Conservation (phyloP, 2,888 invertebrate genomes). For the Eurytoma adleriae region DNA sequence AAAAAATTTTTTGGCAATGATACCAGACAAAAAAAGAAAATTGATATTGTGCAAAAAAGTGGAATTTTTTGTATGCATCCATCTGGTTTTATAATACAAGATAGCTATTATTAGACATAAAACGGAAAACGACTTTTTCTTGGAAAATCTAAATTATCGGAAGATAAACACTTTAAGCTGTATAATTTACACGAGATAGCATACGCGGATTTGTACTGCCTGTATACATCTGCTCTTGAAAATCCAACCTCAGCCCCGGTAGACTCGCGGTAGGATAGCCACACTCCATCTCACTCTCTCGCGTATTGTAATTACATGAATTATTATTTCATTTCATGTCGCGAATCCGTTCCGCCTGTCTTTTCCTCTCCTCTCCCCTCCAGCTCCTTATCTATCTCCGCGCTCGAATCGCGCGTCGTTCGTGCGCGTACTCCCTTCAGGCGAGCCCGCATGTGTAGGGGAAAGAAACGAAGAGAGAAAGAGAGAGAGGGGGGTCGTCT, state of each 20-base stretch:
- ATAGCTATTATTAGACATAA: no score
- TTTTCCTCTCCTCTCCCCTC: slow-evolving; percentile 47
- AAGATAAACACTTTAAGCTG: no score
- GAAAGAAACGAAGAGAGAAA: not conserved
- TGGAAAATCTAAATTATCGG: no score
- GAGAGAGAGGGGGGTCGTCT: not conserved
- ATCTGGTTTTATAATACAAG: no score
- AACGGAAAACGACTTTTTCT: no score
- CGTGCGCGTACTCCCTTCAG: not conserved
- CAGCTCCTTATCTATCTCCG: slow-evolving; percentile 8
- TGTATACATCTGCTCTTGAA: no score
- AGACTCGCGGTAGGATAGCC: slow-evolving; percentile 47
- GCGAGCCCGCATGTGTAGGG: not conserved
- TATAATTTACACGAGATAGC: no score
- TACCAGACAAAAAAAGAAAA: no score
- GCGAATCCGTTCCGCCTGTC: slow-evolving; percentile 69
- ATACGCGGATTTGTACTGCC: no score
- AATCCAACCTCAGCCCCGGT: slow-evolving; percentile 2
- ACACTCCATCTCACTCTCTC: slow-evolving; percentile 58
- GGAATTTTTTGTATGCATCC: no score
- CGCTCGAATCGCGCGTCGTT: not conserved
- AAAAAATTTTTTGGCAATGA: no score
- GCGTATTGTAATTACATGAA: slow-evolving; percentile 72
- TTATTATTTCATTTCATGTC: slow-evolving; percentile 72
- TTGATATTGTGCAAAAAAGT: no score